These are phyloP conservation scores for Bubalus kerabau DNA, from an alignment of 2,113 vertebrate species.

Conservation along the genomic window DNA sequence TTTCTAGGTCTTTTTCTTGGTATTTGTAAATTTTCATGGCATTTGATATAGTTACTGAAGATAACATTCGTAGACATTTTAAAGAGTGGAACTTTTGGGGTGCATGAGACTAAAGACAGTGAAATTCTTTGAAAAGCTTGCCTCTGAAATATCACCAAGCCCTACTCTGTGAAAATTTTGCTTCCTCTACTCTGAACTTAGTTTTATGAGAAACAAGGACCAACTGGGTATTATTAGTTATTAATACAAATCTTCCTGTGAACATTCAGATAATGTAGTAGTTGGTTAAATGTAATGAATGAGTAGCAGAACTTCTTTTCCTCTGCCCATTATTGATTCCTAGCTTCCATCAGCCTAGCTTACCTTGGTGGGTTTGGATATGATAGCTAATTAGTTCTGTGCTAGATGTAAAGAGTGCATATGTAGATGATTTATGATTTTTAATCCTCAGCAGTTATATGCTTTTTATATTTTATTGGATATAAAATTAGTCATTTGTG, in stretches of 20 bases:
- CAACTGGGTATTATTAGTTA: not conserved
- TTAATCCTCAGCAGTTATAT: constrained; percentile 79
- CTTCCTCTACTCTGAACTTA: not conserved
- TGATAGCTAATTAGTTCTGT: constrained; percentile 77
- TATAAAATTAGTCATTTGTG: not conserved
- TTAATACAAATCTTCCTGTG: not conserved
- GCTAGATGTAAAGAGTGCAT: constrained; percentile 79
- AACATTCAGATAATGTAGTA: not conserved
- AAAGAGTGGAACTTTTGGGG: not conserved
- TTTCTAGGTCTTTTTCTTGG: not conserved
- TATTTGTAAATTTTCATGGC: not conserved
- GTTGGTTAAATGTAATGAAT: not conserved
- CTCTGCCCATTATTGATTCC: constrained; percentile 47
- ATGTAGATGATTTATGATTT: constrained; percentile 71
- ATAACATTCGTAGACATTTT: not conserved
- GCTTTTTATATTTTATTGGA: not conserved
- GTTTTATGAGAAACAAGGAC: not conserved
- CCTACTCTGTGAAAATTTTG: not conserved
- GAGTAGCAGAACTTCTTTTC: constrained; percentile 58
- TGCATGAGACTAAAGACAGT: not conserved
- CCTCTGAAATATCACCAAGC: not conserved
- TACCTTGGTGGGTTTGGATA: constrained; percentile 79
- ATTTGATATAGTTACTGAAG: not conserved
- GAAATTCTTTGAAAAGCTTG: not conserved
- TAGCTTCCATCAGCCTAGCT: constrained; percentile 74